Base-by-base conservation (phyloP, 2,797 vertebrate species). In the Babyrousa celebensis region DNA sequence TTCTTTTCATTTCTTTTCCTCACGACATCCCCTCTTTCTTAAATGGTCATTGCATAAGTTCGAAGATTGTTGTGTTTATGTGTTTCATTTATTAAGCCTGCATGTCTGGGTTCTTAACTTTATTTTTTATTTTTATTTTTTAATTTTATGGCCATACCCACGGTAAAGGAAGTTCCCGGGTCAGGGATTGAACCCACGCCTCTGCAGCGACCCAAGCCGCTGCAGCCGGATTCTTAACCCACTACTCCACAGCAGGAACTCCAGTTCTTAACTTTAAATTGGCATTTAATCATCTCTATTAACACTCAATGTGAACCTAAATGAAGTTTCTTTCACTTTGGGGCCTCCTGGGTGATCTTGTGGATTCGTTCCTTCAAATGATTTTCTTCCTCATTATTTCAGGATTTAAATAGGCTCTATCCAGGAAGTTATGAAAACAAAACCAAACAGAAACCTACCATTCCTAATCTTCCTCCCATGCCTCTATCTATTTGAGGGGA, bases 271-370 rank as follows among this genome's bases (percentile, higher is more conserved):
- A 72, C 14, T 68, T 78, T 72, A 86, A 87, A 75, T 67, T 77
- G 12, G 2, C 29, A 48, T 63, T 84, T 79, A 78, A 62, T 62
- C 17, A 72, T 68, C 29, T 27, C 29, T 72, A 65, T 79, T 60
- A 91, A 84, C 93, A 84, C 58, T 60, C n/a, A 84, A 11, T 23
- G 10, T 23, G 27, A 97, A 75, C 29, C 29, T 79, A 85, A 93
- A 60, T 72, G 40, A 75, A 2, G 6, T 71, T 85, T 77, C 20
- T 65, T 93, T 96, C 36, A 15, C 15, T 85, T 62, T 70, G 12
- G 21, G 12, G 9, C 62, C 52, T 78, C 52, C 94, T n/a, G 18
- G 11, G 29, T 75, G n/a, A 91, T 25, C 48, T 75, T 80, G 23
- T 84, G 29, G 27, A 62, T 65, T 91, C 58, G n/a, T 70, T 84